A percentile compares a stretch with the other conserved stretches of the same genome.
Evolutionary conservation across 1,140 invertebrate species (phyloP).

Genomic region (Panulirus ornatus): DNA sequence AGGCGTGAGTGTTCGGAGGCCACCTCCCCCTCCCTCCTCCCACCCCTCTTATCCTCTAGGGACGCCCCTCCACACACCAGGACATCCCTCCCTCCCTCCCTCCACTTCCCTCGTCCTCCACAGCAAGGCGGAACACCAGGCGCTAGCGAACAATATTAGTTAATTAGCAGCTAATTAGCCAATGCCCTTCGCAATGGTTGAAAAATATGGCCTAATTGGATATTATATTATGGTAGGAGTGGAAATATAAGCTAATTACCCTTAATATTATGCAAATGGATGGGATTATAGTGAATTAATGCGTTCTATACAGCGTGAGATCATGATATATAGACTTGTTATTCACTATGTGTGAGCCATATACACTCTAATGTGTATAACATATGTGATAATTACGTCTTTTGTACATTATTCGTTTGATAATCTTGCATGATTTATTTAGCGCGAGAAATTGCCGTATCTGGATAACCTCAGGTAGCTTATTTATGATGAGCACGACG

Average conservation of each 20-base stretch:
- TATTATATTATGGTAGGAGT: neutral
- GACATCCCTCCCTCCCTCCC: neutral
- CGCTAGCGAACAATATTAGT: neutral
- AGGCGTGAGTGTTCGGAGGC: too few relatives aligned
- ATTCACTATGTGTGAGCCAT: neutral
- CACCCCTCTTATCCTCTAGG: too few relatives aligned
- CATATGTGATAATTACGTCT: too few relatives aligned
- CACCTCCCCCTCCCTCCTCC: too few relatives aligned
- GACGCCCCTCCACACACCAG: too few relatives aligned
- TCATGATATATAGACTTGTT: neutral
- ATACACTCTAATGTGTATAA: neutral
- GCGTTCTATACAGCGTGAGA: neutral
- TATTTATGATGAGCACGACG: too few relatives aligned
- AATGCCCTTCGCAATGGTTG: neutral
- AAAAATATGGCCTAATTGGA: constrained; percentile 1
- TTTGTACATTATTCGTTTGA: too few relatives aligned
- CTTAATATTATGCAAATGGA: neutral
- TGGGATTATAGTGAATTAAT: neutral
- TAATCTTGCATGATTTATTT: too few relatives aligned
- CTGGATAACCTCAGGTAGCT: too few relatives aligned
- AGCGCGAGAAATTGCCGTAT: too few relatives aligned
- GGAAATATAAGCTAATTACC: neutral
- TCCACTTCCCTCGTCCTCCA: too few relatives aligned
- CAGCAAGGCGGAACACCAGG: neutral
- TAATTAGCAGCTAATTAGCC: neutral